Evolutionary conservation across 2,113 vertebrate species (phyloP).

Genomic region (Nyctereutes procyonoides): DNA sequence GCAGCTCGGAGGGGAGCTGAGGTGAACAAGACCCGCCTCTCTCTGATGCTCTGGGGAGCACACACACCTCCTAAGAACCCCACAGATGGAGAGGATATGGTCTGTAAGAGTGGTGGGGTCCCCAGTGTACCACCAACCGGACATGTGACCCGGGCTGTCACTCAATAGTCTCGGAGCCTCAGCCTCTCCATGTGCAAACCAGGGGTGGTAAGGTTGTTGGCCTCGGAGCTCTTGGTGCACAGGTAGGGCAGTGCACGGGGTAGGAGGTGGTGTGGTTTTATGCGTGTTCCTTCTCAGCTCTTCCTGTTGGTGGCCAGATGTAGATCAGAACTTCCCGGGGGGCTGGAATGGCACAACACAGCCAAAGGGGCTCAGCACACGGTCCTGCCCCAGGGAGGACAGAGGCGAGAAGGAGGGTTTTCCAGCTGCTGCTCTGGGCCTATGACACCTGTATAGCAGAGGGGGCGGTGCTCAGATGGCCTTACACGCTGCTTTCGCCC

Average conservation of each 20-base stretch:
- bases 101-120: not conserved
- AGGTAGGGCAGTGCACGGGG: rapidly evolving
- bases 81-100: rapidly evolving
- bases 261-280: rapidly evolving
- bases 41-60: not conserved
- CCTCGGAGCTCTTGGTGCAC: rapidly evolving
- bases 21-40: rapidly evolving
- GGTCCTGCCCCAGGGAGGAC: not conserved
- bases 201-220: not conserved
- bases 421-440: not conserved
- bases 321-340: not conserved
- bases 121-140: not conserved
- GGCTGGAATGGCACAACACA: not conserved
- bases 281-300: not conserved
- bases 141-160: not conserved
- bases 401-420: too few species aligned
- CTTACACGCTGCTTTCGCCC: not conserved
- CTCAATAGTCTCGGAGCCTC: not conserved
- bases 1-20: not conserved
- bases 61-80: rapidly evolving
- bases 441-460: rapidly evolving
- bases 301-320: not conserved
- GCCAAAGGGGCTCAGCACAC: not conserved
- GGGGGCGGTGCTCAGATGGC: not conserved
- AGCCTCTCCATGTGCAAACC: not conserved